A percentile compares a stretch with the other conserved stretches of the same genome.
phyloP scores from a whole-genome alignment of 2,888 invertebrate species.

The Omphaloscelis lunosa region DNA sequence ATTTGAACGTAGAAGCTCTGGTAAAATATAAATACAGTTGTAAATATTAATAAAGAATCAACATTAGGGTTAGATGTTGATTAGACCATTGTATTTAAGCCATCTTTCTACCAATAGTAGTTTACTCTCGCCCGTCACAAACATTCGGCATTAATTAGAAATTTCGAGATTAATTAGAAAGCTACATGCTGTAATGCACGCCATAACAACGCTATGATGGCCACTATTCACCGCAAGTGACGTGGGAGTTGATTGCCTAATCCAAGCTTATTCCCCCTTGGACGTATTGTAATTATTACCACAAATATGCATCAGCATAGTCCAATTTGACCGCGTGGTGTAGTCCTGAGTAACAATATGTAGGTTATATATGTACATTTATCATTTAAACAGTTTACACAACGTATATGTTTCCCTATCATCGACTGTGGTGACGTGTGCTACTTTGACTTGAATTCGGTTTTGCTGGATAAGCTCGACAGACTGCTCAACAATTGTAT shows the following conservation, averaged over 20 bases:
- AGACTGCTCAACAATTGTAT: too few relatives aligned
- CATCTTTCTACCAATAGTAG: too few relatives aligned
- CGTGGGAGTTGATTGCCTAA: conserved; percentile 28
- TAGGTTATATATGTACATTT: neutral
- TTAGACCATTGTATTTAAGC: neutral
- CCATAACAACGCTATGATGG: neutral
- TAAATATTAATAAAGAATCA: neutral
- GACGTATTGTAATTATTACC: conserved; percentile 11
- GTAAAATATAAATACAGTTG: neutral
- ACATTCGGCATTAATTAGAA: conserved; percentile 1
- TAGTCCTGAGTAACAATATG: neutral
- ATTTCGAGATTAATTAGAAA: neutral
- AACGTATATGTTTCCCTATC: too few relatives aligned
- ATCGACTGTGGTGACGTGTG: too few relatives aligned
- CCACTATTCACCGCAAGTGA: conserved; percentile 10
- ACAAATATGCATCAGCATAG: neutral
- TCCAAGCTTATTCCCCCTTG: conserved; percentile 1
- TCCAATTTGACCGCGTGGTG: too few relatives aligned
- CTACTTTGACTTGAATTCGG: too few relatives aligned
- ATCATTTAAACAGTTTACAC: neutral
- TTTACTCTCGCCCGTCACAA: neutral
- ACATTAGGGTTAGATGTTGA: neutral
- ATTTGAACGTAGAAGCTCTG: neutral
- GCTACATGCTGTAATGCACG: neutral
- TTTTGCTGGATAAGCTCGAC: too few relatives aligned